These are phyloP conservation scores for Hylaeus anthracinus DNA, from an alignment of 1,140 invertebrate species.

Conservation along the genomic window DNA sequence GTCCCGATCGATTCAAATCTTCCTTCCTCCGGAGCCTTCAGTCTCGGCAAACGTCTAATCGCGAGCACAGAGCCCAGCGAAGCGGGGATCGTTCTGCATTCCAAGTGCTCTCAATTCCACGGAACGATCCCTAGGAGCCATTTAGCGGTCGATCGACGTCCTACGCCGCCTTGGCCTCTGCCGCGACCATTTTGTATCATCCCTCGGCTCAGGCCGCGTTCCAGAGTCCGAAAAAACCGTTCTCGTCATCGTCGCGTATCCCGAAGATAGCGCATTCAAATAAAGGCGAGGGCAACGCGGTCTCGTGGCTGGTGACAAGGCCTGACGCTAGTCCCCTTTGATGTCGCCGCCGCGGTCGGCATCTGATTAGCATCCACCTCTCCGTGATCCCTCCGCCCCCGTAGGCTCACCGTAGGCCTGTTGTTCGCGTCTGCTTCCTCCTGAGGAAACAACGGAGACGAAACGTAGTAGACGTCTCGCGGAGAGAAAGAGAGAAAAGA, in stretches of 20 bases:
- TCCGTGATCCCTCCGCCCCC: slow-evolving; percentile 2
- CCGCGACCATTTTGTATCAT: slow-evolving; percentile 41
- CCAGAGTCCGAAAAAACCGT: slow-evolving; percentile 46
- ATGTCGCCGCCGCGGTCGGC: slow-evolving; percentile 78
- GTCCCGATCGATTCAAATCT: background rate
- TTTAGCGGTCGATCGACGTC: slow-evolving; percentile 16
- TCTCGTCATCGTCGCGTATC: slow-evolving; percentile 65
- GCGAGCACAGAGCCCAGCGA: background rate
- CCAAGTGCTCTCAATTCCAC: slow-evolving; percentile 4
- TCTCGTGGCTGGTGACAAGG: slow-evolving; percentile 70
- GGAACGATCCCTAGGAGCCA: background rate
- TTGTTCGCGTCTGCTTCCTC: slow-evolving; percentile 19
- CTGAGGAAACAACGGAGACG: slow-evolving; percentile 23
- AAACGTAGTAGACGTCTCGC: background rate
- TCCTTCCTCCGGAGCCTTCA: too few species aligned
- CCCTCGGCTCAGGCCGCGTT: slow-evolving; percentile 20
- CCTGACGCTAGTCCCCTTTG: slow-evolving; percentile 76
- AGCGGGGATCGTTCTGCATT: slow-evolving; percentile 21
- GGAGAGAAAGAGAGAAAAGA: slow-evolving; percentile 6
- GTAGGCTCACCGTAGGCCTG: background rate
- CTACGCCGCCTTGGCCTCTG: slow-evolving; percentile 26
- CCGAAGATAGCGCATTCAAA: slow-evolving; percentile 74
- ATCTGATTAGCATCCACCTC: slow-evolving; percentile 80
- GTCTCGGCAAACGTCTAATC: slow-evolving; percentile 11
- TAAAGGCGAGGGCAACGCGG: slow-evolving; percentile 64